phyloP scores from a whole-genome alignment of 2,113 vertebrate genomes.

The Pelmatolapia mariae region DNA sequence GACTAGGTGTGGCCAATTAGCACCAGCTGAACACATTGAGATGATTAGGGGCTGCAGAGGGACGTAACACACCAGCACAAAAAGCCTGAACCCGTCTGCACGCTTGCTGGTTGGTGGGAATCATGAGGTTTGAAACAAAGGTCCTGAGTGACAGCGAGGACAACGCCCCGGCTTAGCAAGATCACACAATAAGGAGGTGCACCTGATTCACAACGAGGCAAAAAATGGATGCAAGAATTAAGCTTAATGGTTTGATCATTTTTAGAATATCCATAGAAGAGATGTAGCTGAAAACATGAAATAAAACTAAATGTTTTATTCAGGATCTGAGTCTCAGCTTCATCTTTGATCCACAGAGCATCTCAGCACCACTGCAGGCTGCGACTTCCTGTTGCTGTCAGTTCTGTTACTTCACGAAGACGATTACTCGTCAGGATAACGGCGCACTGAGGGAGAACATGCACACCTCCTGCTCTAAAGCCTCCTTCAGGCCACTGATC shows the following conservation, averaged over 20 bases:
- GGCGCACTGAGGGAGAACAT: fast-evolving
- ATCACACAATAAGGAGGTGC: background rate
- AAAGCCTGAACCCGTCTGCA: background rate
- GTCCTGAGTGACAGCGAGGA: background rate
- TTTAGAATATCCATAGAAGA: background rate
- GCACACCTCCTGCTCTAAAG: background rate
- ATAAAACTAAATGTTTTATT: background rate
- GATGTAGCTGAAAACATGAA: background rate
- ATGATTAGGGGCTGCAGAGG: too few species aligned
- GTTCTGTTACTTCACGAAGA: background rate
- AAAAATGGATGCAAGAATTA: background rate
- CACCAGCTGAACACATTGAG: too few species aligned
- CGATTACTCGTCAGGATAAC: background rate
- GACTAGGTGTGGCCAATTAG: too few species aligned
- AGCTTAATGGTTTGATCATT: background rate
- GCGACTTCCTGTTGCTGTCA: background rate
- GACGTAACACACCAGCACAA: background rate
- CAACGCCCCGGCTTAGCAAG: background rate
- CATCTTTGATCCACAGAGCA: background rate
- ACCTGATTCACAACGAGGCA: background rate
- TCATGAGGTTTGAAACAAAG: background rate
- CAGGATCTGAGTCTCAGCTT: background rate
- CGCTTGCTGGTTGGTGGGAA: background rate
- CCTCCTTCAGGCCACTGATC: background rate
- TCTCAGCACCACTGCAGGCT: background rate